These are phyloP conservation scores for Machimus rusticus DNA, from an alignment of 2,888 invertebrate species.

Conservation along the genomic window DNA sequence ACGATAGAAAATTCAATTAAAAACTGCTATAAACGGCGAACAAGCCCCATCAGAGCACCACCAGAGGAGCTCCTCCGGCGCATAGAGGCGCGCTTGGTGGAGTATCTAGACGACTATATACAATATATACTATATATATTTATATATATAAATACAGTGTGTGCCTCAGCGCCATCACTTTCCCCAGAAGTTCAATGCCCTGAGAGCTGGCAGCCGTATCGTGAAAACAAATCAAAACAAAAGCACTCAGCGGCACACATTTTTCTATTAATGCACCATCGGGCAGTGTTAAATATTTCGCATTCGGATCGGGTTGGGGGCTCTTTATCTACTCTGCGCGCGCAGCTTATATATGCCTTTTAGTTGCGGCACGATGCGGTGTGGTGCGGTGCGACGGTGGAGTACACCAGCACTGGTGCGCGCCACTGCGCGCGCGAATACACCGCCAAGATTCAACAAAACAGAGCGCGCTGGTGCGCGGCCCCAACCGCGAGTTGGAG, in stretches of 20 bases:
- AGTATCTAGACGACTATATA: background rate
- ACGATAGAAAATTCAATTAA: conserved; percentile 37
- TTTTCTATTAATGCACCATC: conserved; percentile 40
- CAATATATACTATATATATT: background rate
- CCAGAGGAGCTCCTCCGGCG: background rate
- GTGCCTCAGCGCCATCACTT: conserved; percentile 37
- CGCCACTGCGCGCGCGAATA: background rate
- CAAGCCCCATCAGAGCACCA: background rate
- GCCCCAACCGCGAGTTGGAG: background rate
- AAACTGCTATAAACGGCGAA: conserved; percentile 18
- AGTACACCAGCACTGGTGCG: background rate
- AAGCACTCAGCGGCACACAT: conserved; percentile 39
- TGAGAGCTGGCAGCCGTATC: conserved; percentile 39
- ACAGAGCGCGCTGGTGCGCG: background rate
- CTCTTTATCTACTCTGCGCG: conserved; percentile 28
- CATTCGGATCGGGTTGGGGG: conserved; percentile 19
- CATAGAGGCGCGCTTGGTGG: background rate
- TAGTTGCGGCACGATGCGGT: background rate
- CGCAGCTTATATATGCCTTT: conserved; percentile 4
- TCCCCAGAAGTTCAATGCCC: conserved; percentile 41
- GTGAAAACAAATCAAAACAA: conserved; percentile 41
- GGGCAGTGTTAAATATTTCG: conserved; percentile 31
- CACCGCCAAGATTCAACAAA: background rate
- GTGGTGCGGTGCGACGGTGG: background rate
- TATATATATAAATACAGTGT: background rate